Evolutionary conservation across 2,797 vertebrate species (phyloP).

Genomic region (Ibycter americanus): DNA sequence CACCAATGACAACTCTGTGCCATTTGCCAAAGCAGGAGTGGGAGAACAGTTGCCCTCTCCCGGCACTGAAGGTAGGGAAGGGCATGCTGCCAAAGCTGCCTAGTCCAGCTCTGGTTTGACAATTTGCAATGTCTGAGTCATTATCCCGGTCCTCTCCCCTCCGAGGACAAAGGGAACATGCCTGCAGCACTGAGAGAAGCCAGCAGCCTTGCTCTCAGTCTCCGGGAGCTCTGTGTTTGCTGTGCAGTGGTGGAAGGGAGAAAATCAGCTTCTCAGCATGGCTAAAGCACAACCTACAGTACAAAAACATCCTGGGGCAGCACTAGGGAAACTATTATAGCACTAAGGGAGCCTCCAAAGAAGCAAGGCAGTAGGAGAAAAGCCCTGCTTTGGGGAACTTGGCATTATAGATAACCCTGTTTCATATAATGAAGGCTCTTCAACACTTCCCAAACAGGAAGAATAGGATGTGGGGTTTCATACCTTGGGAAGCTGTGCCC

Average conservation of each 20-base stretch:
- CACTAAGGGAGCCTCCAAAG: background rate
- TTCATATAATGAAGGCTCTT: background rate
- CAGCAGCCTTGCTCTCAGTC: background rate
- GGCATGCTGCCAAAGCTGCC: background rate
- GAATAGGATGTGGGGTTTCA: background rate
- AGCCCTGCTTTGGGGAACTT: background rate
- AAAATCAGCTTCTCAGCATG: background rate
- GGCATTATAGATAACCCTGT: background rate
- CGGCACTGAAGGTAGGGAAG: background rate
- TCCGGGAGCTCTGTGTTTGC: background rate
- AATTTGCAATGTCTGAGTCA: background rate
- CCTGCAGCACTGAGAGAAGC: background rate
- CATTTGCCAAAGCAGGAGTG: background rate
- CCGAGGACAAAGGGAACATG: accelerated
- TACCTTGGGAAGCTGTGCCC: slow-evolving; percentile 93
- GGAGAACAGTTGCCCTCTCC: background rate
- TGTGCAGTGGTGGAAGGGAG: background rate
- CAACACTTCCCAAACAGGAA: background rate
- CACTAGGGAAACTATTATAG: background rate
- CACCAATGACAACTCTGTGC: background rate
- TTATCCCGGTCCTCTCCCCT: background rate
- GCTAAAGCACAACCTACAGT: background rate
- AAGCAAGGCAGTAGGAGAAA: background rate
- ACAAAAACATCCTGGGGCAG: background rate
- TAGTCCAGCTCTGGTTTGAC: background rate